phyloP scores from a whole-genome alignment of 2,888 invertebrate genomes.

The Drosophila merina region DNA sequence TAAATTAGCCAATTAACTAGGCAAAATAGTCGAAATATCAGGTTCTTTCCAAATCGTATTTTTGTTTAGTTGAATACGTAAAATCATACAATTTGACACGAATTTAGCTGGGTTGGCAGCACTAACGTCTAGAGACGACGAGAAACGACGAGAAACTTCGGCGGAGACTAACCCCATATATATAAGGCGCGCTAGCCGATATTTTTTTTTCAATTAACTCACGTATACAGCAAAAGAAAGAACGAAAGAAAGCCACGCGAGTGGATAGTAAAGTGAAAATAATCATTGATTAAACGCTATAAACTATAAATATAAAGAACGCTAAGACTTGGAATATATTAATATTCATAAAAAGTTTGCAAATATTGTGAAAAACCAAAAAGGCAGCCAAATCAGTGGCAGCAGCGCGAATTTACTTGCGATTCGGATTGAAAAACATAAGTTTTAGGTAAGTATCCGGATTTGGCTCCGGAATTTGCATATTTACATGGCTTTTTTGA shows the following conservation, averaged over 20 bases:
- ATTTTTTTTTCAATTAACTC: slow-evolving; percentile 18
- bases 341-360: not conserved
- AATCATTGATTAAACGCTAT: slow-evolving; percentile 20
- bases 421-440: not conserved
- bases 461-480: slow-evolving; percentile 3
- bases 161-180: slow-evolving; percentile 54
- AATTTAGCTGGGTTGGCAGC: no score
- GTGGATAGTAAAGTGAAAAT: slow-evolving; percentile 3
- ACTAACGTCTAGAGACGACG: slow-evolving; percentile 7
- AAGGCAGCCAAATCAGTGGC: not conserved
- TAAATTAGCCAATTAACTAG: no score
- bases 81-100: no score
- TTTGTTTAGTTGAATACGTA: no score
- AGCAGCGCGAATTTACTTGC: not conserved
- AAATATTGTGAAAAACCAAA: not conserved
- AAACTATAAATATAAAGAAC: not conserved
- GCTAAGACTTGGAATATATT: not conserved
- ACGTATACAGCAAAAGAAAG: slow-evolving; percentile 11
- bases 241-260: slow-evolving; percentile 8
- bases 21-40: no score
- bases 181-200: slow-evolving; percentile 47
- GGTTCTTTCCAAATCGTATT: no score
- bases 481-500: not conserved
- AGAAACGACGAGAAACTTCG: slow-evolving; percentile 72
- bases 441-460: slow-evolving; percentile 2